Evolutionary conservation across 2,797 vertebrate genomes (phyloP), one percentile per base, ranked within the genome.

Genomic region (Furcifer pardalis): DNA sequence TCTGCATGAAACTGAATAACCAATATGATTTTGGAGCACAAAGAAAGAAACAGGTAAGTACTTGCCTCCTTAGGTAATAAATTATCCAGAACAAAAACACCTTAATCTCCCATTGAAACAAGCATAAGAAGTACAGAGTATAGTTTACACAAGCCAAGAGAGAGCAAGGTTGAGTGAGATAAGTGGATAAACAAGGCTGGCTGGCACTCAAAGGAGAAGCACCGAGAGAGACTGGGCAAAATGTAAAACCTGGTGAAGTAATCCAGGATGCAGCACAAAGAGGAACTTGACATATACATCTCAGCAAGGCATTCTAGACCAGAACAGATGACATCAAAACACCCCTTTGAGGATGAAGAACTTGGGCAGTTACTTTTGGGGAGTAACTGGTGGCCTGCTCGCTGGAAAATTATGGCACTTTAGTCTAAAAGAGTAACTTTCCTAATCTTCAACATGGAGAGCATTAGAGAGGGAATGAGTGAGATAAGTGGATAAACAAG

Each of bases 11-110:
- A 42, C 40, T 81, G 66, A 92, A 92, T 92, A 93, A 89, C 88
- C 52, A 82, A 90, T 66, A 74, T 32, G 87, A 85, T 88, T 85
- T 88, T 82, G 52, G 91, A 90, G 87, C 86, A 89, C 0, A 1
- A 90, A 77, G 77, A 89, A 82, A 92, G 56, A 49, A 76, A 72
- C 73, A 76, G 87, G 77, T 83, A 91, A 71, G 49, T 77, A 83
- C 82, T 90, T 25, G 0, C 88, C 91, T 89, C 42, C 76, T 87
- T 76, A 86, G 81, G 76, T 91, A 93, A 94, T 90, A 68, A 92
- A 91, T 0, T 49, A 0, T 52, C n/a, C 75, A 82, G 60, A 84
- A 90, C 90, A 84, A 91, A 90, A 91, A 88, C 87, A 90, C 56
- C 71, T 85, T 88, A 87, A 60, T 90, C 44, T 81, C 86, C 35